A percentile compares a stretch with the other conserved stretches of the same genome.
These are phyloP conservation scores for Vannuccia rotundouncinata DNA, from an alignment of 2,888 invertebrate species.

Conservation along the genomic window DNA sequence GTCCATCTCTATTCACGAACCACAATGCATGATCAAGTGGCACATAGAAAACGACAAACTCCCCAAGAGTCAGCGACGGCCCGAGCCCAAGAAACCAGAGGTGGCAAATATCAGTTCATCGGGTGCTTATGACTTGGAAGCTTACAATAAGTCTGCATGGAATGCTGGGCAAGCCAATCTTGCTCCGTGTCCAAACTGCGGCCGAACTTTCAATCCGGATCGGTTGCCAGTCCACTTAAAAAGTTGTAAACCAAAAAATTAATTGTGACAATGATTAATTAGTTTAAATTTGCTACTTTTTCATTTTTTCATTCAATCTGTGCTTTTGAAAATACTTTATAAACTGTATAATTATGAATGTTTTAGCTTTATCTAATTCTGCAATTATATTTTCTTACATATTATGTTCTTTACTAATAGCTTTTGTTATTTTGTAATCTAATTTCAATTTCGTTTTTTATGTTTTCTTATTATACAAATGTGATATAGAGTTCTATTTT, in stretches of 20 bases:
- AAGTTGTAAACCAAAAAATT: constrained; percentile 60
- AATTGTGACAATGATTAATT: too few relatives aligned
- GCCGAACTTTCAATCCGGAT: constrained; percentile 66
- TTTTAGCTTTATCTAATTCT: too few relatives aligned
- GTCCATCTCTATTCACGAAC: constrained; percentile 65
- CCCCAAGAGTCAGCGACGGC: constrained; percentile 60
- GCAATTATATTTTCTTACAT: too few relatives aligned
- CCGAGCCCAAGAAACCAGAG: constrained; percentile 62
- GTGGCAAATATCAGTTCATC: constrained; percentile 45
- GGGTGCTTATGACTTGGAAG: constrained; percentile 44
- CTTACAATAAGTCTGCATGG: constrained; percentile 60
- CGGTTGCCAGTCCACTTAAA: constrained; percentile 63
- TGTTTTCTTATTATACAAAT: too few relatives aligned
- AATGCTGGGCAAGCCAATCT: constrained; percentile 61
- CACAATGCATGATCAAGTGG: constrained; percentile 66
- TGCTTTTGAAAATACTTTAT: too few relatives aligned
- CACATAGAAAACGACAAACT: constrained; percentile 62
- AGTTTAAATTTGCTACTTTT: too few relatives aligned
- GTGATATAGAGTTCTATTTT: too few relatives aligned
- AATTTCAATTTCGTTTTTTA: too few relatives aligned
- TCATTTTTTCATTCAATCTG: too few relatives aligned
- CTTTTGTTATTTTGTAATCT: too few relatives aligned
- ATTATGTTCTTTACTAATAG: too few relatives aligned
- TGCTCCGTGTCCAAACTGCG: constrained; percentile 64
- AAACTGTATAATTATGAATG: too few relatives aligned